Conservation (phyloP, 2,113 vertebrate genomes). For the Odontesthes bonariensis region DNA sequence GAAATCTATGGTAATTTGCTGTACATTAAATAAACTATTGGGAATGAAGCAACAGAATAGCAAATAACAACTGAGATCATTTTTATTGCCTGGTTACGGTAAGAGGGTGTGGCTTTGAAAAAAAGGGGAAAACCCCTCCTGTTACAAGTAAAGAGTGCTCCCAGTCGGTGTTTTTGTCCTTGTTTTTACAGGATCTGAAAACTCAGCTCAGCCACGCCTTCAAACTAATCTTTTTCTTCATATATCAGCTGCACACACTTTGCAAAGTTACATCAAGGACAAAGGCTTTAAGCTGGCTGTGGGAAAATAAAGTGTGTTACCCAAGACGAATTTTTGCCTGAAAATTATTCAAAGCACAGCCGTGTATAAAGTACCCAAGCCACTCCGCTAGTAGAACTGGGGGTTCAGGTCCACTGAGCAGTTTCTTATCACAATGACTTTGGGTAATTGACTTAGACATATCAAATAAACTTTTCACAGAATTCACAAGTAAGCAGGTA, state of each 20-base stretch:
- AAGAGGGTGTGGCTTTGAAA: background rate
- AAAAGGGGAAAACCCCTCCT: background rate
- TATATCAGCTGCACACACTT: slow-evolving; percentile 77
- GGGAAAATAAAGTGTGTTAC: slow-evolving; percentile 81
- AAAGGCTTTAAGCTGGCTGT: slow-evolving; percentile 80
- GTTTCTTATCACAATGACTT: slow-evolving; percentile 89
- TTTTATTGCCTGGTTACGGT: too few species aligned
- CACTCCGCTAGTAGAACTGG: slow-evolving; percentile 81
- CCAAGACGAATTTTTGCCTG: slow-evolving; percentile 80
- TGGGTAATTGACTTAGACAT: slow-evolving; percentile 90
- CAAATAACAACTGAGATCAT: too few species aligned
- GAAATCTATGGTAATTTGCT: too few species aligned
- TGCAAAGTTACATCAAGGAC: slow-evolving; percentile 89
- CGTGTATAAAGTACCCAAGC: slow-evolving; percentile 82
- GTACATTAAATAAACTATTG: too few species aligned
- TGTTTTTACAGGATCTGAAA: slow-evolving; percentile 2
- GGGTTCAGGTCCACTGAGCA: slow-evolving; percentile 84
- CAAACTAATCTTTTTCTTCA: slow-evolving; percentile 41
- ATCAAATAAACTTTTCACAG: slow-evolving; percentile 91
- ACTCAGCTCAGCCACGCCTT: slow-evolving; percentile 19
- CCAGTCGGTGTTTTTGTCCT: too few species aligned
- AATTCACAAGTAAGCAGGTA: slow-evolving; percentile 91
- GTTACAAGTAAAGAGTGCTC: too few species aligned
- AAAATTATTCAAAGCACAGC: slow-evolving; percentile 89
- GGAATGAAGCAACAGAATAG: too few species aligned